A percentile compares a stretch with the other conserved stretches of the same genome.
phyloP scores from a whole-genome alignment of 1,140 invertebrate genomes.

The Drosophila sproati region DNA sequence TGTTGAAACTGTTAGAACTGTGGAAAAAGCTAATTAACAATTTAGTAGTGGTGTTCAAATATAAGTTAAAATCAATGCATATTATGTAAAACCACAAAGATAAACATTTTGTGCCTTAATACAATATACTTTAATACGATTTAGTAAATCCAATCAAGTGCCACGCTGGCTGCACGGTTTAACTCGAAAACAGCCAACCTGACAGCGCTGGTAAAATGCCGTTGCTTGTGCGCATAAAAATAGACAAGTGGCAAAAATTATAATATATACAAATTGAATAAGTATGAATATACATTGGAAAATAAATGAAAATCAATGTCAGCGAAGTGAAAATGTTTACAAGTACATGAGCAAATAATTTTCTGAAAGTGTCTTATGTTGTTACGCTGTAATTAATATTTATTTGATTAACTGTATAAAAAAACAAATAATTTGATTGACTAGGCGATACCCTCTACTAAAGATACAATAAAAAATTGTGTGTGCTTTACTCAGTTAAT shows the following conservation, averaged over 20 bases:
- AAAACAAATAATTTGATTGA: conserved; percentile 1
- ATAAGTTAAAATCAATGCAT: background rate
- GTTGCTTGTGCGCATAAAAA: conserved; percentile 47
- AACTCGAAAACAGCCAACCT: conserved; percentile 9
- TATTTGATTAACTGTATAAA: conserved; percentile 18
- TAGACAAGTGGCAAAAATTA: conserved; percentile 47
- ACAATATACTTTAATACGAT: background rate
- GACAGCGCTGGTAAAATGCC: conserved; percentile 16
- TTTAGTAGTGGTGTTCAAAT: background rate
- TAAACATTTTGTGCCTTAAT: background rate
- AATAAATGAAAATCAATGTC: conserved; percentile 62
- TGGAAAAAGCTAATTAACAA: background rate
- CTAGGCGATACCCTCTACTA: conserved; percentile 8
- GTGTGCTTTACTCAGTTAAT: background rate
- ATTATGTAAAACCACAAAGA: background rate
- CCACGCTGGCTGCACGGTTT: background rate
- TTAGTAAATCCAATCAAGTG: background rate
- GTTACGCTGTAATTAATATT: conserved; percentile 25
- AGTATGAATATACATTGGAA: conserved; percentile 15
- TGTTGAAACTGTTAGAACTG: conserved; percentile 12
- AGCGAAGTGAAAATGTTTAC: conserved; percentile 53
- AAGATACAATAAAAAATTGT: background rate
- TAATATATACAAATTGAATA: conserved; percentile 14
- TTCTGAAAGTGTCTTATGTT: conserved; percentile 13
- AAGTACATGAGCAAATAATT: conserved; percentile 10